Conservation (phyloP, 2,888 invertebrate genomes). For the Mythimna pallens region DNA sequence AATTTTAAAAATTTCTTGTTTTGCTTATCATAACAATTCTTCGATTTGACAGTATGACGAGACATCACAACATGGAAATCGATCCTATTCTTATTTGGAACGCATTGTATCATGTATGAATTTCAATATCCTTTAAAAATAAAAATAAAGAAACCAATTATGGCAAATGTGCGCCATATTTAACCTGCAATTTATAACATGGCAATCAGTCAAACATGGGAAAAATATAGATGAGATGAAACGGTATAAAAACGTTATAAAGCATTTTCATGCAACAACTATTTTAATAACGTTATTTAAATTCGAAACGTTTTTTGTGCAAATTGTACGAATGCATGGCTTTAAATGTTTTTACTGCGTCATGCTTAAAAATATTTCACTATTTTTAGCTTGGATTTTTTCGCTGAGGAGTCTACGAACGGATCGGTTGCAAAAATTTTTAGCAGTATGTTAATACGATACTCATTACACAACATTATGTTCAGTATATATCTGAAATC, state of each 20-base stretch:
- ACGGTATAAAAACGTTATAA: background rate
- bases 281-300: conserved; percentile 34
- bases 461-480: too few species aligned
- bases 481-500: too few species aligned
- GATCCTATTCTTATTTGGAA: too few species aligned
- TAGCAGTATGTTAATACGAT: too few species aligned
- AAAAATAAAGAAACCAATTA: background rate
- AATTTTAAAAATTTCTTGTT: too few species aligned
- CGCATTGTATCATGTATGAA: too few species aligned
- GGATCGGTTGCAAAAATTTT: background rate
- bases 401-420: background rate
- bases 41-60: too few species aligned
- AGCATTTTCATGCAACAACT: conserved; percentile 5
- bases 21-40: too few species aligned
- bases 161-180: background rate
- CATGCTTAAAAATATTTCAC: conserved; percentile 23
- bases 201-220: background rate
- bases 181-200: background rate
- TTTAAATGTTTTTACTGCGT: conserved; percentile 25
- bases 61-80: too few species aligned
- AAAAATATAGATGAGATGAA: conserved; percentile 25
- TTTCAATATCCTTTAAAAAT: background rate
- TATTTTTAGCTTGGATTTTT: conserved; percentile 11
- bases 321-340: conserved; percentile 14
- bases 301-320: conserved; percentile 28